Conservation (phyloP, 1,140 invertebrate species). For the Oryzaephilus surinamensis region DNA sequence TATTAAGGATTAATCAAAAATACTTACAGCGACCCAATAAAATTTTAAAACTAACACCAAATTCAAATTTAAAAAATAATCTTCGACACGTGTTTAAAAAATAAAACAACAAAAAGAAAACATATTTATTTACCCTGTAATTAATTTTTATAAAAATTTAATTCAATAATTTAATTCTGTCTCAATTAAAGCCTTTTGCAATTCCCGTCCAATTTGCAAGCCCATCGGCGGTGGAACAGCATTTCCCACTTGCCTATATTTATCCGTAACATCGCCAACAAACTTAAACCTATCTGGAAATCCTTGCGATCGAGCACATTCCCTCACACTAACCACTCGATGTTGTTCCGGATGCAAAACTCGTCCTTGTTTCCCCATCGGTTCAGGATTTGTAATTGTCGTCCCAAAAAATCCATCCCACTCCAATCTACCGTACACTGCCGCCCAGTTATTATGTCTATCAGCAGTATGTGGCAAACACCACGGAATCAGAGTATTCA, state of each 20-base stretch:
- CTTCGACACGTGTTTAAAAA: too few relatives aligned
- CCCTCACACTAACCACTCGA: slow-evolving; percentile 72
- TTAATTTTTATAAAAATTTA: too few relatives aligned
- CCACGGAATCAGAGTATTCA: slow-evolving; percentile 83
- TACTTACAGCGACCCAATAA: too few relatives aligned
- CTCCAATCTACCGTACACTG: slow-evolving; percentile 62
- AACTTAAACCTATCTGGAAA: slow-evolving; percentile 74
- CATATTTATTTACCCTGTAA: too few relatives aligned
- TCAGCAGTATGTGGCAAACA: slow-evolving; percentile 82
- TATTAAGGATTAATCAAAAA: too few relatives aligned
- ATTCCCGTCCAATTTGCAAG: slow-evolving; percentile 63
- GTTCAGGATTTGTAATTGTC: slow-evolving; percentile 81
- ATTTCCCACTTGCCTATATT: slow-evolving; percentile 79
- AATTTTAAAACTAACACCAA: too few relatives aligned
- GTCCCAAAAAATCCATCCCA: slow-evolving; percentile 83
- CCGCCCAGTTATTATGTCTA: slow-evolving; percentile 78
- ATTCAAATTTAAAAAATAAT: too few relatives aligned
- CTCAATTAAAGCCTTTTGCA: slow-evolving; percentile 42
- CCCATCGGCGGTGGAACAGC: slow-evolving; percentile 78
- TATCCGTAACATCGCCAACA: slow-evolving; percentile 64
- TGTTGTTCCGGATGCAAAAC: slow-evolving; percentile 75
- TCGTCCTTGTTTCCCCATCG: slow-evolving; percentile 78
- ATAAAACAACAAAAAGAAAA: too few relatives aligned
- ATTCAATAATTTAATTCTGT: too few relatives aligned
- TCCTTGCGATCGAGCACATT: slow-evolving; percentile 79